Evolutionary conservation across 2,888 invertebrate species (phyloP).

Genomic region (Brachylomia viminalis): DNA sequence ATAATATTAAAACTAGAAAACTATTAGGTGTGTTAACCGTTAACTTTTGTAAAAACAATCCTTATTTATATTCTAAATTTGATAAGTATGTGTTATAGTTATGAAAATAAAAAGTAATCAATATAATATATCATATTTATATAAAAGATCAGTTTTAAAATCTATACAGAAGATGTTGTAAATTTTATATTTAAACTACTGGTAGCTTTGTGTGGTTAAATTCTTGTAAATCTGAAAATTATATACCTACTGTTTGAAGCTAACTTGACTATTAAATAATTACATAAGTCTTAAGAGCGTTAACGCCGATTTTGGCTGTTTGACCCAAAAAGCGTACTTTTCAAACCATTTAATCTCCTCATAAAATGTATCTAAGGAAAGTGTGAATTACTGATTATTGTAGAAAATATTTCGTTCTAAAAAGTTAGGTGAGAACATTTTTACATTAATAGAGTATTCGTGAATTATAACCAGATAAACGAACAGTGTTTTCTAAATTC

Average conservation of each 20-base stretch:
- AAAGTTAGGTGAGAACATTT: too few relatives aligned
- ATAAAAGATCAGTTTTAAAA: slow-evolving; percentile 44
- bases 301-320: too few relatives aligned
- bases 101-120: slow-evolving; percentile 43
- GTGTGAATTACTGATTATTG: too few relatives aligned
- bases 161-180: slow-evolving; percentile 48
- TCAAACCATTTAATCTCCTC: too few relatives aligned
- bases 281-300: slow-evolving; percentile 40
- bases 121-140: slow-evolving; percentile 45
- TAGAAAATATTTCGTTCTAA: too few relatives aligned
- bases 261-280: slow-evolving; percentile 45
- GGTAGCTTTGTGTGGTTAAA: slow-evolving; percentile 54
- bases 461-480: too few relatives aligned
- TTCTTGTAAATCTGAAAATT: slow-evolving; percentile 49
- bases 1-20: slow-evolving; percentile 67
- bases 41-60: slow-evolving; percentile 32
- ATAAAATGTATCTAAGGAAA: too few relatives aligned
- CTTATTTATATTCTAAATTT: slow-evolving; percentile 37
- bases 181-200: slow-evolving; percentile 57
- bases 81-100: slow-evolving; percentile 48
- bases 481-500: too few relatives aligned
- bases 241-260: slow-evolving; percentile 49
- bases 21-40: slow-evolving; percentile 54
- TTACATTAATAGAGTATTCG: too few relatives aligned
- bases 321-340: too few relatives aligned